phyloP scores from a whole-genome alignment of 2,797 vertebrate species.

The Hapalemur alaotrensis region DNA sequence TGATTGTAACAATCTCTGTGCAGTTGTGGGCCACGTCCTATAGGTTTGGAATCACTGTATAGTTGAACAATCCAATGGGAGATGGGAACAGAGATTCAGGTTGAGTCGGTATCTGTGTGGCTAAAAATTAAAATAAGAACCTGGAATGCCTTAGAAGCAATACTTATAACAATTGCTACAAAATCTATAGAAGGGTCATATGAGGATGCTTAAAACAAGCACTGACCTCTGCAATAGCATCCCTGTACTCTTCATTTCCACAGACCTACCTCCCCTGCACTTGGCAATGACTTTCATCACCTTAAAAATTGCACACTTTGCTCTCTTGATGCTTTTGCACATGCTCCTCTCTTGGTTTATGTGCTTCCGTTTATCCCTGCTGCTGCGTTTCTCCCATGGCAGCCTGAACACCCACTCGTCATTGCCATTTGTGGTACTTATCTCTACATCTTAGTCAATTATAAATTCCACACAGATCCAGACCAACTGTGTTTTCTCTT shows the following conservation, averaged over 20 bases:
- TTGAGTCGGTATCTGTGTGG: background rate
- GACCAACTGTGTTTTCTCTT: background rate
- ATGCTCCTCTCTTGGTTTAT: background rate
- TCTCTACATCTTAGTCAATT: background rate
- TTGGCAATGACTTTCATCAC: background rate
- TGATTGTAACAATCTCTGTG: background rate
- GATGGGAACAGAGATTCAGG: background rate
- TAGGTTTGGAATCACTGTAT: background rate
- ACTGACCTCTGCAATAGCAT: background rate
- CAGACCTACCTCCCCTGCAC: background rate
- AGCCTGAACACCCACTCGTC: background rate
- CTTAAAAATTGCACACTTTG: background rate
- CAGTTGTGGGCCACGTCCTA: background rate
- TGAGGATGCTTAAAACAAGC: background rate
- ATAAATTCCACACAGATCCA: background rate
- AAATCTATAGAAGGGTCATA: background rate
- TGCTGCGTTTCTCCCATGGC: background rate
- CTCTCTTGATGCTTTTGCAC: background rate
- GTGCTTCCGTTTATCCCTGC: background rate
- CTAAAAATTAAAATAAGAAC: background rate
- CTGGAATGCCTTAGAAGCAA: background rate
- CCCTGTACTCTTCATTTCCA: background rate
- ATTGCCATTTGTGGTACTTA: background rate
- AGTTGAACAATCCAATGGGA: background rate
- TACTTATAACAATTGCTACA: background rate